Conservation (phyloP, 2,797 vertebrate species). For the Poeciliopsis presidionis region DNA sequence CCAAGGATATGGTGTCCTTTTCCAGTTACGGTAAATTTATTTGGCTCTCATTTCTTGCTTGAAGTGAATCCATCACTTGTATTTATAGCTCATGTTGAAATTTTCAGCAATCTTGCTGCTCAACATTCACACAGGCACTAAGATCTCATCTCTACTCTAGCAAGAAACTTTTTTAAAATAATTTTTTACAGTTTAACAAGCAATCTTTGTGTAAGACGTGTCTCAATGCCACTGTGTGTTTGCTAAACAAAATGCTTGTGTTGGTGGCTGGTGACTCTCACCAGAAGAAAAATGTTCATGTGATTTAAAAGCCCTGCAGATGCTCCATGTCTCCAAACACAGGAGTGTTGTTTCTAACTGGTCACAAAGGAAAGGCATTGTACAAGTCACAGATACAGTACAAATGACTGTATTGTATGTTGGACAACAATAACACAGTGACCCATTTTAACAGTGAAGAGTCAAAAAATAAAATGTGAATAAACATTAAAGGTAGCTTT, state of each 20-base stretch:
- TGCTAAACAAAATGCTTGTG: slow-evolving; percentile 20
- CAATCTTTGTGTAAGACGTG: slow-evolving; percentile 32
- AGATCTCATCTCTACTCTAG: slow-evolving; percentile 55
- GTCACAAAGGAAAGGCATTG: slow-evolving; percentile 52
- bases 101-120: slow-evolving; percentile 28
- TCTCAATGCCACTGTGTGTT: slow-evolving; percentile 34
- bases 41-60: background rate
- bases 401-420: slow-evolving; percentile 30
- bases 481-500: background rate
- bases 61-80: background rate
- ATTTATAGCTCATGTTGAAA: slow-evolving; percentile 25
- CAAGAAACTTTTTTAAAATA: slow-evolving; percentile 32
- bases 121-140: slow-evolving; percentile 29
- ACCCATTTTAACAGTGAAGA: slow-evolving; percentile 17
- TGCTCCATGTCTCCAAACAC: slow-evolving; percentile 36
- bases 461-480: slow-evolving; percentile 19
- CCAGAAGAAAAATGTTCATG: slow-evolving; percentile 45
- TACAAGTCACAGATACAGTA: slow-evolving; percentile 30
- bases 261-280: slow-evolving; percentile 29
- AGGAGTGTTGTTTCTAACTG: slow-evolving; percentile 44
- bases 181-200: slow-evolving; percentile 37
- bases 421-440: slow-evolving; percentile 12
- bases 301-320: slow-evolving; percentile 38
- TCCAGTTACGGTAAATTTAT: background rate
- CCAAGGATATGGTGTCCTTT: background rate